These are phyloP conservation scores for Tenthredo distinguenda DNA, from an alignment of 2,888 invertebrate species.

Conservation along the genomic window DNA sequence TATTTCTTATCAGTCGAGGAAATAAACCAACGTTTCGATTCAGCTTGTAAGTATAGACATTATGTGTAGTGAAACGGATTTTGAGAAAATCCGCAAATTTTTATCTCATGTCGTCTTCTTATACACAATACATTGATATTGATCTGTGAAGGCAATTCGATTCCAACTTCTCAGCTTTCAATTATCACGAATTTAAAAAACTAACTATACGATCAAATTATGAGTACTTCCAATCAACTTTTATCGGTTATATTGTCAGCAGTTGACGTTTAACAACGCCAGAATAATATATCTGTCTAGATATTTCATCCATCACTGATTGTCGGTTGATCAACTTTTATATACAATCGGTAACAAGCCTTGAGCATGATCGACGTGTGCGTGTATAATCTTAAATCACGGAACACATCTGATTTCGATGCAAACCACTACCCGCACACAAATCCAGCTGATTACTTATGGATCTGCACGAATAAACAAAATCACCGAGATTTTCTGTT, in stretches of 20 bases:
- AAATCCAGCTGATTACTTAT: background rate
- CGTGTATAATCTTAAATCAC: background rate
- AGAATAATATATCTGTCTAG: background rate
- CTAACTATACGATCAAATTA: background rate
- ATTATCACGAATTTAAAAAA: background rate
- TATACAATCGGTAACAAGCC: background rate
- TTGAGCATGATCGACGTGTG: background rate
- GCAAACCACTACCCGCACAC: background rate
- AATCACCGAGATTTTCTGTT: background rate
- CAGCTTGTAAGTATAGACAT: conserved; percentile 78
- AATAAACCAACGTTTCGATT: conserved; percentile 79
- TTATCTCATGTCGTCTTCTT: background rate
- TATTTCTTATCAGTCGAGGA: conserved; percentile 79
- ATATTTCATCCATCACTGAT: background rate
- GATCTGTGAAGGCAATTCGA: background rate
- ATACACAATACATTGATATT: background rate
- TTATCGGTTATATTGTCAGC: background rate
- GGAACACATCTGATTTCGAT: background rate
- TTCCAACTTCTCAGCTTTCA: background rate
- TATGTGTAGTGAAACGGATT: background rate
- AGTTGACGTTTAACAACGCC: background rate
- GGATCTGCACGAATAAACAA: too few species aligned
- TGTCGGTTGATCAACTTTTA: background rate
- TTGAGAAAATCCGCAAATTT: background rate
- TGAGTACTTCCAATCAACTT: background rate